Percentiles rank a stretch among this genome's conserved stretches.
Conservation (phyloP, 2,888 invertebrate genomes). For the Chrysolina oricalcia region DNA sequence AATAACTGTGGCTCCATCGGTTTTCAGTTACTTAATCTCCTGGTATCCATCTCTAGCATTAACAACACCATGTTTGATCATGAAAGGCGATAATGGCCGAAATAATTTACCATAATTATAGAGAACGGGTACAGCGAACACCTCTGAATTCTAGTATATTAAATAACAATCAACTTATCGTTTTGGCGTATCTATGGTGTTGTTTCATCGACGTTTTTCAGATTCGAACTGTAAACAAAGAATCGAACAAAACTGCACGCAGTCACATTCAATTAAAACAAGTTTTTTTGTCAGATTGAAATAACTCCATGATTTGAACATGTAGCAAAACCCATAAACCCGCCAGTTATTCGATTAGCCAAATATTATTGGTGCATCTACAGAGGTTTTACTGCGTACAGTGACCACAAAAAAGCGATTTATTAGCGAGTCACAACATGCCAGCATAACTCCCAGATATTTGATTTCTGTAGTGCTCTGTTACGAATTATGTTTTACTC, state of each 20-base stretch:
- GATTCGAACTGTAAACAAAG: not conserved
- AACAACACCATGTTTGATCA: constrained; percentile 35
- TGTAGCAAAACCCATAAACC: no score
- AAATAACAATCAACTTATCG: constrained; percentile 34
- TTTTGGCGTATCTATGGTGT: not conserved
- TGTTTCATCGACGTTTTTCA: constrained; percentile 15
- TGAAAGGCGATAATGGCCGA: constrained; percentile 35
- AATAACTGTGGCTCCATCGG: constrained; percentile 33
- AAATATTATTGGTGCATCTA: no score
- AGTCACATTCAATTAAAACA: not conserved
- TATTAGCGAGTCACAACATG: no score
- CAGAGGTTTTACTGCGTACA: no score
- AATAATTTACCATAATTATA: constrained; percentile 41
- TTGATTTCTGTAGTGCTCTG: no score
- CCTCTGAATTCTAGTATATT: constrained; percentile 35
- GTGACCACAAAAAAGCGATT: no score
- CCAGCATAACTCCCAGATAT: no score
- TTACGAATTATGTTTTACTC: no score
- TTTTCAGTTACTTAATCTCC: constrained; percentile 37
- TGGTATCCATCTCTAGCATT: constrained; percentile 33
- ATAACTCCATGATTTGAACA: no score
- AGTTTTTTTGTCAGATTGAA: no score
- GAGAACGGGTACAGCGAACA: constrained; percentile 25
- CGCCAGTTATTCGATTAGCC: no score
- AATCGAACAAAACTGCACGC: not conserved